A percentile compares a stretch with the other conserved stretches of the same genome.
phyloP scores from a whole-genome alignment of 2,797 vertebrate species.

The Garrulus glandarius region DNA sequence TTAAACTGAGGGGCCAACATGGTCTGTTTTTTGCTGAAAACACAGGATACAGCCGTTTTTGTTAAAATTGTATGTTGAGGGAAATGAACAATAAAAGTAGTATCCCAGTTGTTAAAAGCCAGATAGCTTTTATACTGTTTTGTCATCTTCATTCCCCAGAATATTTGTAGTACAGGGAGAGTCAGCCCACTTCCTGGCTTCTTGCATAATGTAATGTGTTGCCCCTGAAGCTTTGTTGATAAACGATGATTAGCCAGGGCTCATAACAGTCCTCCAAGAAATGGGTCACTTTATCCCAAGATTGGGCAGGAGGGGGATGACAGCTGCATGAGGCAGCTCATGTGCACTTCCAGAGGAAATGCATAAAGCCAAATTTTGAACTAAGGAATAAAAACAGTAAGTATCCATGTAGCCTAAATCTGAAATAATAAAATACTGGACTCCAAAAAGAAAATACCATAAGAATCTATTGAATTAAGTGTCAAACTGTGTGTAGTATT shows the following conservation, averaged over 20 bases:
- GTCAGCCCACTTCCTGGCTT: background rate
- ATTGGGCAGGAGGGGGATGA: background rate
- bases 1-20: background rate
- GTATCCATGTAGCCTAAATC: background rate
- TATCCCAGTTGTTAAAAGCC: background rate
- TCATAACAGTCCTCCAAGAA: background rate
- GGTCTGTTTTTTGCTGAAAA: background rate
- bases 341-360: background rate
- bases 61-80: background rate
- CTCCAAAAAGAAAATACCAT: background rate
- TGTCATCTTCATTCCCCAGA: background rate
- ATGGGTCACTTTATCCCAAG: background rate
- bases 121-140: background rate
- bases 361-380: background rate
- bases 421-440: background rate
- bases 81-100: background rate
- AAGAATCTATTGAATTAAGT: background rate
- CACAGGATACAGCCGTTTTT: background rate
- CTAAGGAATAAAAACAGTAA: background rate
- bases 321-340: background rate
- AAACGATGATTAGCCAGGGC: background rate
- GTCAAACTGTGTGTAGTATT: background rate
- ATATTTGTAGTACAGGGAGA: background rate
- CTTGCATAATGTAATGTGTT: background rate
- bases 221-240: background rate